These are phyloP conservation scores for Tachystola acroxantha DNA, from an alignment of 2,888 invertebrate genomes.

Conservation along the genomic window DNA sequence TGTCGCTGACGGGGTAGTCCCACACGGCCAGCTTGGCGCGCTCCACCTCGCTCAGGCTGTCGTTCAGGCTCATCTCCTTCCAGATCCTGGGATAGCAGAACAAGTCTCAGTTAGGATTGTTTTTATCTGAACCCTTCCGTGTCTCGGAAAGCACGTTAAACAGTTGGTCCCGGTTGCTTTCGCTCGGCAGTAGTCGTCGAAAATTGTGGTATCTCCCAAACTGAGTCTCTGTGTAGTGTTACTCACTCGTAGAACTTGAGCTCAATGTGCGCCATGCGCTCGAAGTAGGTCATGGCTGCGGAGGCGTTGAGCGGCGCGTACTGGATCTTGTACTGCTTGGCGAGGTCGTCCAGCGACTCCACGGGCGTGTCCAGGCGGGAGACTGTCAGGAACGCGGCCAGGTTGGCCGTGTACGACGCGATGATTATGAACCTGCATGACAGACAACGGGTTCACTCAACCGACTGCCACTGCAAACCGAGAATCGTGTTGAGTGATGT, in stretches of 20 bases:
- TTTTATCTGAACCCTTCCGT: no score
- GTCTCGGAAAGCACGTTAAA: no score
- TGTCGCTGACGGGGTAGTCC: conserved; percentile 99
- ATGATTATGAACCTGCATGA: conserved; percentile 92
- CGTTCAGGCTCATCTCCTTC: conserved; percentile 98
- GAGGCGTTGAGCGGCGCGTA: conserved; percentile 95
- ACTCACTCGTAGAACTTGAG: conserved; percentile 94
- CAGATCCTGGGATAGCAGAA: conserved; percentile 89
- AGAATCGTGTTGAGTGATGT: no score
- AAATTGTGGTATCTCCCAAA: no score
- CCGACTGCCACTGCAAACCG: no score
- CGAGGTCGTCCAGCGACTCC: conserved; percentile 94
- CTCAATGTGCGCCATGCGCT: conserved; percentile 97
- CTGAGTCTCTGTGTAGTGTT: no score
- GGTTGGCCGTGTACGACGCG: conserved; percentile 98
- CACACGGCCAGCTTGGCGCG: conserved; percentile 97
- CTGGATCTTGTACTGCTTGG: conserved; percentile 96
- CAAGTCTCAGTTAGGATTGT: neutral
- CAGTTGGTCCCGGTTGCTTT: no score
- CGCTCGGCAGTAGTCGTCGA: no score
- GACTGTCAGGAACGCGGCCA: conserved; percentile 97
- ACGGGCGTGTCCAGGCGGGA: conserved; percentile 95
- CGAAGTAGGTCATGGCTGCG: conserved; percentile 94
- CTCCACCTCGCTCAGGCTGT: conserved; percentile 92
- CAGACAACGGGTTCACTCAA: neutral